Conservation (phyloP, 2,113 vertebrate genomes). For the Cettia cetti region DNA sequence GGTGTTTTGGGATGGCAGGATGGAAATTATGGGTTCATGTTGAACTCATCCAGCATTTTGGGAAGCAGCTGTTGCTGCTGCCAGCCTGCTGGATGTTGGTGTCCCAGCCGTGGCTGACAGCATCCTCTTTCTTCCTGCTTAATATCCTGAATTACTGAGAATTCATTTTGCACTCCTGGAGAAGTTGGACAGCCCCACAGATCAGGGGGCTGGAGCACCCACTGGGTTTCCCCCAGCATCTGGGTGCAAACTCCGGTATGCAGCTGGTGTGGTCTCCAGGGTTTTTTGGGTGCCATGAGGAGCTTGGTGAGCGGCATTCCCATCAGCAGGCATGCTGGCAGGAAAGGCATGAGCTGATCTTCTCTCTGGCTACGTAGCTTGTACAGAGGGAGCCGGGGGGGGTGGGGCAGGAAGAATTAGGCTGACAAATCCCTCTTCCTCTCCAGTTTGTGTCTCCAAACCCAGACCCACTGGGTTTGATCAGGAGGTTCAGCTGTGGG, state of each 20-base stretch:
- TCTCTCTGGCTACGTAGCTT: background rate
- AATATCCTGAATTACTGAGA: background rate
- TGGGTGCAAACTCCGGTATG: background rate
- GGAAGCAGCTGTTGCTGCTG: background rate
- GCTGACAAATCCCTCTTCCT: background rate
- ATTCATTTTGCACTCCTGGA: fast-evolving
- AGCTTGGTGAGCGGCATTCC: background rate
- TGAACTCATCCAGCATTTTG: background rate
- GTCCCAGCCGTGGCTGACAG: background rate
- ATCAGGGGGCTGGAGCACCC: background rate
- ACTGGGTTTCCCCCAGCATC: fast-evolving
- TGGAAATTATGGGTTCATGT: background rate
- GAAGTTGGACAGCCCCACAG: fast-evolving
- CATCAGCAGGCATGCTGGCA: background rate
- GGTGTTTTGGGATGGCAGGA: background rate
- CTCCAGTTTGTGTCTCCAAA: background rate
- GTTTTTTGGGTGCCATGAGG: background rate
- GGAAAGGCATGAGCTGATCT: background rate
- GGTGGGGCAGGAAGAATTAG: background rate
- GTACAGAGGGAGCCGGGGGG: background rate
- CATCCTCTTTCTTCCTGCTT: background rate
- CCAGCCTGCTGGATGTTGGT: background rate
- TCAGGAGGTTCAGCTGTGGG: background rate
- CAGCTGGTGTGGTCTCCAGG: background rate
- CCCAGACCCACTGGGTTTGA: background rate